Base-by-base conservation (phyloP, 2,797 vertebrate genomes). In the Eleutherodactylus coqui region DNA sequence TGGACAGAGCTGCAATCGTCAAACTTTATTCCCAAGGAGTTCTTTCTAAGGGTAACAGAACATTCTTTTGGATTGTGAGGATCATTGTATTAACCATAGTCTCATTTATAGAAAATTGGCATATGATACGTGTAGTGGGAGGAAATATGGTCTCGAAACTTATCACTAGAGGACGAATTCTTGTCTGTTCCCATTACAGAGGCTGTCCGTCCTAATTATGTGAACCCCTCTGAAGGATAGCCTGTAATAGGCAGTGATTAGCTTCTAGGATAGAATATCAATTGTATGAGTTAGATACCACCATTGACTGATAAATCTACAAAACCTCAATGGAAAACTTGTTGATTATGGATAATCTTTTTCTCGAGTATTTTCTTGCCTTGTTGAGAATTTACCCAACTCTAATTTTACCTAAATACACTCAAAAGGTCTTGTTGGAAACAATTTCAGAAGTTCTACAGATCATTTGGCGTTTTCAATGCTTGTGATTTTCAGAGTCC, bases 171-270 rank as follows among this genome's bases (percentile, higher is more conserved):
- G 76, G n/a, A 75, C 53, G n/a, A 43, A 64, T 17, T 43, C 32
- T 47, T 70, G 53, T 75, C 82, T 84, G 41, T 80, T 87, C 76
- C 81, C 41, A 83, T 87, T 83, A 87, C n/a, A 80, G 53, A 84
- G 41, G 17, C 24, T 21, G n/a, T 84, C 43, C 41, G 47, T 79
- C 21, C 21, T 55, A 84, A 79, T 84, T 27, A 41, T 3, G 11
- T 75, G 58, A 16, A 41, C 70, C 38, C 55, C 70, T 45, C 43
- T 51, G 11, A 47, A 86, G 32, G 55, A 64, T 32, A 82, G 21
- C 45, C n/a, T 86, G 27, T 53, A 69, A 60, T 79, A 79, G 43
- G 21, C 21, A 82, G 14, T 43, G 9, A 81, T 75, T 64, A 76
- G 14, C 49, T 55, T 73, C 69, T 27, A 83, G 21, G 41, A 58